phyloP scores from a whole-genome alignment of 35 echinoderm and acorn worm genomes.

The Apostichopus californicus region DNA sequence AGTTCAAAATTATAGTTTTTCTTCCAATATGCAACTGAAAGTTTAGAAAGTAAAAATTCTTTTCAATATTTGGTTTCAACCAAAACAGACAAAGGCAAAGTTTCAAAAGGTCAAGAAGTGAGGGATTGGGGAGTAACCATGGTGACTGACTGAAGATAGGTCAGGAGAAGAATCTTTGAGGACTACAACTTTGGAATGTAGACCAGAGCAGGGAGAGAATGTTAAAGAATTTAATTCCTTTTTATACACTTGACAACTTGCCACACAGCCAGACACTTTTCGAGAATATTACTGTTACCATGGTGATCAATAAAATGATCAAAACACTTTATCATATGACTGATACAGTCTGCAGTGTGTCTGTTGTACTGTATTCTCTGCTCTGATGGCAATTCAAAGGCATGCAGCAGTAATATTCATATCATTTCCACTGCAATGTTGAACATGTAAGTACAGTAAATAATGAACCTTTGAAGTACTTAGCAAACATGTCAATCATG shows the following conservation, averaged over 20 bases:
- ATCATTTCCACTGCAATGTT: no score
- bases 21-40: no score
- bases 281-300: background rate
- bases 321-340: background rate
- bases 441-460: no score
- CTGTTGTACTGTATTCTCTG: no score
- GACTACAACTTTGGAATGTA: background rate
- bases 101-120: constrained; percentile 3
- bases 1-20: no score
- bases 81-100: constrained; percentile 7
- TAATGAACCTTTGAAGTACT: no score
- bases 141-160: background rate
- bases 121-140: constrained; percentile 7
- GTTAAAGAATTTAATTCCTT: constrained; percentile 10
- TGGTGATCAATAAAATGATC: background rate
- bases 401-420: no score
- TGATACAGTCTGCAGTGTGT: no score
- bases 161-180: background rate
- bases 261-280: constrained; percentile 8
- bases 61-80: no score
- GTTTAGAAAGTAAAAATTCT: no score
- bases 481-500: no score
- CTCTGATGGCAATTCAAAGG: no score
- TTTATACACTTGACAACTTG: background rate
- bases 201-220: background rate